Evolutionary conservation across 1,140 invertebrate species (phyloP).

Genomic region (Temnothorax curvispinosus): DNA sequence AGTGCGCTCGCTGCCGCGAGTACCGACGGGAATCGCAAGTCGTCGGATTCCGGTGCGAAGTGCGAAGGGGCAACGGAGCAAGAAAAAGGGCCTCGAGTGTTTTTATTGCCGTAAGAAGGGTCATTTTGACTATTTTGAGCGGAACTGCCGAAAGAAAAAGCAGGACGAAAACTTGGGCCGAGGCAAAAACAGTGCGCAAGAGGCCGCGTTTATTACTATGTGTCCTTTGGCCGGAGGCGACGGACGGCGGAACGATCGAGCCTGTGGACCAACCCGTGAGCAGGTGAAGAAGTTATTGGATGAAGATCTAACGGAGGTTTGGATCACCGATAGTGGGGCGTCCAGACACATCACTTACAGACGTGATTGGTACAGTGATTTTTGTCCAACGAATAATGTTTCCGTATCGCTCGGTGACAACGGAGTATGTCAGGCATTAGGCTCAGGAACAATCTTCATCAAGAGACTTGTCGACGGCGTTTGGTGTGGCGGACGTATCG

Average conservation of each 20-base stretch:
- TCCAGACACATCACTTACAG: not conserved
- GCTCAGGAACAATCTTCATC: slow-evolving; percentile 56
- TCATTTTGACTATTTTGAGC: not conserved
- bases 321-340: not conserved
- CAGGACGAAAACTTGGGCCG: not conserved
- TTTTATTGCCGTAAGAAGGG: not conserved
- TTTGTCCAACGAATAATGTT: too few species aligned
- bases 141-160: not conserved
- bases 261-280: not conserved
- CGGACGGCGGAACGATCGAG: not conserved
- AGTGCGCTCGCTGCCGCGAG: too few species aligned
- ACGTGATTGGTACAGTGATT: not conserved
- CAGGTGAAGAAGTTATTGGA: not conserved
- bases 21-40: too few species aligned
- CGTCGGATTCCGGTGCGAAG: too few species aligned
- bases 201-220: not conserved
- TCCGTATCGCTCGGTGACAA: slow-evolving; percentile 60
- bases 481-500: slow-evolving; percentile 55
- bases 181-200: not conserved
- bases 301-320: not conserved
- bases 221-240: not conserved
- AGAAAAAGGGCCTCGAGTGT: too few species aligned
- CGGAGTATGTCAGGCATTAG: slow-evolving; percentile 35
- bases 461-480: slow-evolving; percentile 49
- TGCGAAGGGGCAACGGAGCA: too few species aligned